Percentiles rank a stretch among this genome's conserved stretches.
Conservation (phyloP, 1,140 invertebrate genomes). For the Tribolium castaneum region DNA sequence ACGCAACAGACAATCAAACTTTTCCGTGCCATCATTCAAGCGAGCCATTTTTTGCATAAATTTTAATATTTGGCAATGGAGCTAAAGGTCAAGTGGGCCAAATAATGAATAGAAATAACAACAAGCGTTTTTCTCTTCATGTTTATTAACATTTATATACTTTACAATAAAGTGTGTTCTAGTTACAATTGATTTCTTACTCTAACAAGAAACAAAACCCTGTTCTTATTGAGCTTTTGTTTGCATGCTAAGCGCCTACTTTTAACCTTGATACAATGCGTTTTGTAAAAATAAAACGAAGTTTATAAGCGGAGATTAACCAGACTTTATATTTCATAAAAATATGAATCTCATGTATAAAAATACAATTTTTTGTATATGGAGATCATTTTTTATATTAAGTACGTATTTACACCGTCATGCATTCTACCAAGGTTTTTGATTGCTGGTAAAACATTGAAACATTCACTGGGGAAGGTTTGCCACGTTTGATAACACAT, state of each 20-base stretch:
- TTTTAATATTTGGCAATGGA: too few relatives aligned
- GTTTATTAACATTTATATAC: slow-evolving; percentile 15
- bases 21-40: too few relatives aligned
- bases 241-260: neutral
- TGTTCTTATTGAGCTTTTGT: slow-evolving; percentile 11
- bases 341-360: neutral
- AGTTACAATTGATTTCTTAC: neutral
- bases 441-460: neutral
- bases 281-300: neutral
- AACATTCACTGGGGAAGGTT: neutral
- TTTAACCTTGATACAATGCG: neutral
- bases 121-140: neutral
- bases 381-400: neutral
- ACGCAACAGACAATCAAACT: neutral
- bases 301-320: neutral
- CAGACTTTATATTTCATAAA: neutral
- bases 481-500: neutral
- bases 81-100: too few relatives aligned
- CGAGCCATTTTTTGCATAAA: too few relatives aligned
- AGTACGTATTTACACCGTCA: neutral
- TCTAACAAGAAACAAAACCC: slow-evolving; percentile 10
- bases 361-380: neutral
- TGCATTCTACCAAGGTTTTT: neutral
- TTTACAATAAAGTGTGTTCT: slow-evolving; percentile 7
- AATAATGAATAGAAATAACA: neutral